Evolutionary conservation across 2,888 invertebrate species (phyloP), one percentile per base, ranked within the genome.

Genomic region (Punctoribates punctum): DNA sequence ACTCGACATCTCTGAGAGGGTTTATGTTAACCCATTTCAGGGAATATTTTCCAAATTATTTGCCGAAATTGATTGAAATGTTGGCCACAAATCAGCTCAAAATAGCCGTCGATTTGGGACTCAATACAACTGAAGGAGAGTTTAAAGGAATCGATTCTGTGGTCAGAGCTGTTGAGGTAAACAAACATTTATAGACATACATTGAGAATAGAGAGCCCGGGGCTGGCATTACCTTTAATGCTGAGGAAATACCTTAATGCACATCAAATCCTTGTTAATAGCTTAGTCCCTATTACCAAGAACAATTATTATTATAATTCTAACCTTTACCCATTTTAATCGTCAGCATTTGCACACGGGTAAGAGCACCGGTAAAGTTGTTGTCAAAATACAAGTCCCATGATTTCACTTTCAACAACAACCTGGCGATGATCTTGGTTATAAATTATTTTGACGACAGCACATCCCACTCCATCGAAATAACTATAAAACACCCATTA

Each of bases 101-200:
- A 54, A 51, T 73, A 9, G 54, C 75, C 1, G 8, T 76, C 6
- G 79, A 79, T 72, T 25, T 75, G 46, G 79, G 79, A 0, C 20
- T 75, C 51, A 62, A 76, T 3, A 25, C 76, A 9, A 62, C 75
- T 11, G 77, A 72, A 15, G 73, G 65, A 20, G 65, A 76, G 72
- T 79, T 79, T 67, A 20, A 75, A 51, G 79, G 78, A 4, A 57
- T 79, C 23, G 78, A 78, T 72, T 75, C 74, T 15, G 75, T 79
- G 13, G 75, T 77, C n/a, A 73, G 75, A 57, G 79, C 42, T 8
- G 77, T 78, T 15, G 78, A 79, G 73, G 70, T 70, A 70, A n/a
- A 17, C 11, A 3, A 73, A 38, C 2, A 20, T 51, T 46, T 73
- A 57, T 51, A 4, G 4, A 8, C 23, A 54, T 54, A n/a, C 6